Base-by-base conservation (phyloP, 1,140 invertebrate genomes). In the Pseudomyrmex cubaensis region DNA sequence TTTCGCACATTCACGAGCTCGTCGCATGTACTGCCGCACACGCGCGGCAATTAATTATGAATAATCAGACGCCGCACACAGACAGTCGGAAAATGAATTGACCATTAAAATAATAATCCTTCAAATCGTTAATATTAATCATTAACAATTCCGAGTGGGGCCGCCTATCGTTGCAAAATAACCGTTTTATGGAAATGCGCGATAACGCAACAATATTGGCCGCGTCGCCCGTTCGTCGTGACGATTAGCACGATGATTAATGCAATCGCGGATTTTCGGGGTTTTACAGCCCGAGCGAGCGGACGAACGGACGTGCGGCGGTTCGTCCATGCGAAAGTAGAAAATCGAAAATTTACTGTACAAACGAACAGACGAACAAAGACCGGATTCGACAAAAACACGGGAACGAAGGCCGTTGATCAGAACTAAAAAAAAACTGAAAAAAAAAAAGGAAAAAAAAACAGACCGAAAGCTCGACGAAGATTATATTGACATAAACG, bases 401-500 rank as follows among this genome's bases (percentile, higher is more conserved):
- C 44, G 64, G 44, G 20, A 57, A 70, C 25, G 12, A 70, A 72
- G 59, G 17, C 35, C 12, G 63, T 35, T 50, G 62, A 56, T n/a
- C 35, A 46, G 5, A 13, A 13, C 35, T 35, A 13, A 52, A 57
- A 69, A 69, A 69, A 64, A 70, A 70, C 35, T 35, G 57, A n/a
- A 15, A 22, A 66, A 35, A 62, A 52, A 57, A 69, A 25, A 54
- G 44, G 59, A 70, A 69, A 22, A 15, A 22, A 66, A 35, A 35
- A 52, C 44, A 15, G 4, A 48, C 22, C 25, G 20, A 25, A 63
- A 9, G 72, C 57, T 17, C 73, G 20, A 63, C 59, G 10, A 48
- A 15, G 82, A 78, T 83, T 69, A 48, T 89, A 83, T 89, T 85
- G 78, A 87, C 78, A 86, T 54, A 86, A 80, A 84, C 85, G 83